Base-by-base conservation (phyloP, 2,113 vertebrate genomes). In the Cyanoderma ruficeps region DNA sequence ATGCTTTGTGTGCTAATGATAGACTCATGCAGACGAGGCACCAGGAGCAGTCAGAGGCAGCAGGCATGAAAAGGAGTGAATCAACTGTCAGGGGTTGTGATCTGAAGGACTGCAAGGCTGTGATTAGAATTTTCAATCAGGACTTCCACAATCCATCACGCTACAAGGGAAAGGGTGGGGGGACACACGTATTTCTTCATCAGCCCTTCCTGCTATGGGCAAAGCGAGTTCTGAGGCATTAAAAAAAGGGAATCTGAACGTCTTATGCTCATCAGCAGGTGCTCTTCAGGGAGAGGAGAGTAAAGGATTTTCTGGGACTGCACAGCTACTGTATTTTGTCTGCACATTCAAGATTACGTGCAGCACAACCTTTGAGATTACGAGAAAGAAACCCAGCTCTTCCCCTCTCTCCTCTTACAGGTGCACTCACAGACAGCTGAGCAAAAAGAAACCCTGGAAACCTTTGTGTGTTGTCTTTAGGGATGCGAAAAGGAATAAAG, bases 121-220 rank as follows among this genome's bases (percentile, higher is more conserved):
- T 98, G 98, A 97, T 97, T 95, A 97, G 98, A 98, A 98, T 98
- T 97, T 97, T 96, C 98, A 98, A 97, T 98, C 96, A 97, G 97
- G 91, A 77, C 91, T 94, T 97, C 89, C 93, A 89, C 53, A 74
- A 98, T 97, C 96, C 95, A 94, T 97, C 97, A 93, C 8, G 39
- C 74, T 60, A 69, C 53, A 25, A 39, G 82, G 90, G 75, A 84
- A 64, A 42, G n/a, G 65, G 72, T 28, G 55, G 52, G 9, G 10
- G 67, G n/a, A 86, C 46, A 30, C 50, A 74, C 39, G 12, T 59
- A 50, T 52, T 94, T 92, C 89, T 94, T 85, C 83, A 50, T 56
- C 78, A 86, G 84, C 63, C 69, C 76, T 70, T 86, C 70, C 83
- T 83, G 44, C 75, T 76, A 76, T 21, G 52, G 86, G 87, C 90